Evolutionary conservation across 92 coral and sea anemone species (phyloP).

Genomic region (Pocillopora meandrina): DNA sequence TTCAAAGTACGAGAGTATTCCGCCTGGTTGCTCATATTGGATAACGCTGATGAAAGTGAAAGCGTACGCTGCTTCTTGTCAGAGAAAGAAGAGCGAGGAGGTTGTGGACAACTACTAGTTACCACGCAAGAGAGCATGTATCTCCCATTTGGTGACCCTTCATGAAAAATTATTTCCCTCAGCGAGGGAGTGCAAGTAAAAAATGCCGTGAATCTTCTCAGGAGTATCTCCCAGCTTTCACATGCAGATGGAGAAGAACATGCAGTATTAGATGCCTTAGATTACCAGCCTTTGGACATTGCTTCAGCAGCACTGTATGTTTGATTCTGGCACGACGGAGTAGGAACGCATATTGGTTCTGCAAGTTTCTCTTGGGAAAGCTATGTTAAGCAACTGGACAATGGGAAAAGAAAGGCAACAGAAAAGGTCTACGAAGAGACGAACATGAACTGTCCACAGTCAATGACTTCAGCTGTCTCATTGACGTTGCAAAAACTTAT

Average conservation of each 20-base stretch:
- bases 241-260: neutral
- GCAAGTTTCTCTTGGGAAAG: slow-evolving; percentile 7
- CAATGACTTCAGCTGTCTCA: slow-evolving; percentile 18
- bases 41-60: slow-evolving; percentile 37
- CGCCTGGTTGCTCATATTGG: slow-evolving; percentile 53
- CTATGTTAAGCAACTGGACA: slow-evolving; percentile 15
- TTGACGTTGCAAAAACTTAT: neutral
- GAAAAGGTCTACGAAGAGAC: slow-evolving; percentile 15
- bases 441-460: slow-evolving; percentile 1
- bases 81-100: slow-evolving; percentile 29
- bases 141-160: slow-evolving; percentile 15
- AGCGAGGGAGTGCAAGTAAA: slow-evolving; percentile 36
- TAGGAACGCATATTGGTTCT: neutral
- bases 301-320: slow-evolving; percentile 48
- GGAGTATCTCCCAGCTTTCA: slow-evolving; percentile 1
- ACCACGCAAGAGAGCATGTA: slow-evolving; percentile 43
- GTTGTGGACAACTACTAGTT: slow-evolving; percentile 39
- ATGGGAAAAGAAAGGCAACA: slow-evolving; percentile 1
- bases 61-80: slow-evolving; percentile 24
- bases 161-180: slow-evolving; percentile 12
- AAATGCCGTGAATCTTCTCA: slow-evolving; percentile 20
- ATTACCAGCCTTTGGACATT: slow-evolving; percentile 55
- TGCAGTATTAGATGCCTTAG: slow-evolving; percentile 25
- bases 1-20: slow-evolving; percentile 31
- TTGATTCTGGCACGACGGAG: neutral